phyloP scores from a whole-genome alignment of 2,888 invertebrate genomes.

The Acleris cristana region DNA sequence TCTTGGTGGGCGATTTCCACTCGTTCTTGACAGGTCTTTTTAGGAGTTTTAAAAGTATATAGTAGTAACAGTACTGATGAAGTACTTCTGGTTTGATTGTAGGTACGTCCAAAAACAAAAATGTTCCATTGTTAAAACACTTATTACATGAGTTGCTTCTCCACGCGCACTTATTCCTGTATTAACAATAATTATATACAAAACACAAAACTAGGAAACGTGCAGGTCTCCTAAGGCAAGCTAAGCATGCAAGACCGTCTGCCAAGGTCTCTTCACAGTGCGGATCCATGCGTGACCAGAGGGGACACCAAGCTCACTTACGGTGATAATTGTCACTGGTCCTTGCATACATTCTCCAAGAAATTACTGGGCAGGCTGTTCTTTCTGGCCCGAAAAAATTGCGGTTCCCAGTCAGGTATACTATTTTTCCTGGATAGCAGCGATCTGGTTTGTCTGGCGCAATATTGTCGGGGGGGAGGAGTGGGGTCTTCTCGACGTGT shows the following conservation, averaged over 20 bases:
- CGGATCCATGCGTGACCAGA: conserved; percentile 75
- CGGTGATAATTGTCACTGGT: conserved; percentile 74
- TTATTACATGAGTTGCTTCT: neutral
- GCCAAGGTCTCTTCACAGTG: conserved; percentile 68
- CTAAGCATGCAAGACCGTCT: conserved; percentile 81
- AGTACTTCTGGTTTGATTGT: too few relatives aligned
- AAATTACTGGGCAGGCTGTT: conserved; percentile 78
- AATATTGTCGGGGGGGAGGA: conserved; percentile 75
- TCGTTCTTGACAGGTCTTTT: too few relatives aligned
- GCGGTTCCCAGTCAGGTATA: conserved; percentile 79
- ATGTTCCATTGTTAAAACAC: too few relatives aligned
- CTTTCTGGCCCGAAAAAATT: conserved; percentile 71
- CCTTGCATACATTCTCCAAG: conserved; percentile 63
- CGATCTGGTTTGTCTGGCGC: conserved; percentile 73
- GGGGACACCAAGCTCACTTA: conserved; percentile 79
- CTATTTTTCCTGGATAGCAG: conserved; percentile 78
- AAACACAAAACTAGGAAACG: conserved; percentile 71
- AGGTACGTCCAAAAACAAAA: too few relatives aligned
- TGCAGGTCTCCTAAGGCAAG: conserved; percentile 62
- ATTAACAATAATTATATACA: conserved; percentile 46
- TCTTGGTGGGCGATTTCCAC: too few relatives aligned
- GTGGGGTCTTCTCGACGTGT: conserved; percentile 71
- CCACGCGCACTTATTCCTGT: neutral
- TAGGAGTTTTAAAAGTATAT: too few relatives aligned
- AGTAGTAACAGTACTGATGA: too few relatives aligned